Conservation (phyloP, 1,140 invertebrate genomes). For the Magallana ariakensis region DNA sequence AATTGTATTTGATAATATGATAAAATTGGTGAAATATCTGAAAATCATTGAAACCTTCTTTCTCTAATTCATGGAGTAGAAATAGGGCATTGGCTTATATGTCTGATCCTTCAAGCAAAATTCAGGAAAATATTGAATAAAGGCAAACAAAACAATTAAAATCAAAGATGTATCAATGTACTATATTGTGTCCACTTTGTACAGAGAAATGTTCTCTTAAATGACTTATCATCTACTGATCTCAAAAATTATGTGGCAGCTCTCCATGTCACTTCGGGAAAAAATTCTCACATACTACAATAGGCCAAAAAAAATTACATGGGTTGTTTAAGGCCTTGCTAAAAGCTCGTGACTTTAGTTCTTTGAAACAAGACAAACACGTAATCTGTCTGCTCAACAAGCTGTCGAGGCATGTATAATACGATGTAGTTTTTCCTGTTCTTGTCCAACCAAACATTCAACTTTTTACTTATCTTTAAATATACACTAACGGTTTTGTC, state of each 20-base stretch:
- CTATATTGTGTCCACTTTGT: too few species aligned
- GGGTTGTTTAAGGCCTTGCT: background rate
- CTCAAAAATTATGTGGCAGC: background rate
- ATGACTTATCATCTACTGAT: too few species aligned
- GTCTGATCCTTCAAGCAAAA: too few species aligned
- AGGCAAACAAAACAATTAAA: too few species aligned
- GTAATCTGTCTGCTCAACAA: constrained; percentile 30
- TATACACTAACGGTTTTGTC: background rate
- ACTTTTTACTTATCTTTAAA: constrained; percentile 30
- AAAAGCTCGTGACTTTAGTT: constrained; percentile 26
- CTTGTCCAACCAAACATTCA: constrained; percentile 29
- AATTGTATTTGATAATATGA: background rate
- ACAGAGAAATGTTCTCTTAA: too few species aligned
- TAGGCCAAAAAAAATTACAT: constrained; percentile 2
- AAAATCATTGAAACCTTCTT: too few species aligned
- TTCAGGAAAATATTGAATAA: too few species aligned
- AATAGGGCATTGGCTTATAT: too few species aligned
- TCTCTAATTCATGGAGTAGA: too few species aligned
- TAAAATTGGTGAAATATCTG: too few species aligned
- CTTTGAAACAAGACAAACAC: constrained; percentile 38
- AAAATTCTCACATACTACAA: background rate
- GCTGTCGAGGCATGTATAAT: constrained; percentile 29
- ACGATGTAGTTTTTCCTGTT: constrained; percentile 8
- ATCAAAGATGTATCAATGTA: too few species aligned
- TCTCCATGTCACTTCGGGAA: background rate